Evolutionary conservation across 2,797 vertebrate genomes (phyloP).

Genomic region (Pipistrellus pygmaeus): DNA sequence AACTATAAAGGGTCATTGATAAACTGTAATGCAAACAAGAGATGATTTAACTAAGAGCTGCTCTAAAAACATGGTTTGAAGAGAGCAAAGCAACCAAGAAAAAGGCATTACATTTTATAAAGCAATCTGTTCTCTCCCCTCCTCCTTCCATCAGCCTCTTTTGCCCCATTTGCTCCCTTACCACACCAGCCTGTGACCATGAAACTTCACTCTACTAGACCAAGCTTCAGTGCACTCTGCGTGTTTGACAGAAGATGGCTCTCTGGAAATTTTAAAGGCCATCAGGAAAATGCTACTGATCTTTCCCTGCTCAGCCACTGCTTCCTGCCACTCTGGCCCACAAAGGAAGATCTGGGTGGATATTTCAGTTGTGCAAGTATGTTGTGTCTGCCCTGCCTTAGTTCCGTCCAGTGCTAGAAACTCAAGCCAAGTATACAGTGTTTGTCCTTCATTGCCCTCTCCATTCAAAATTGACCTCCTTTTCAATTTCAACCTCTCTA

Average conservation of each 20-base stretch:
- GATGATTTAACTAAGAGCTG: neutral
- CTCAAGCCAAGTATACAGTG: neutral
- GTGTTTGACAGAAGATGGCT: neutral
- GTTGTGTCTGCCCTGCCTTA: neutral
- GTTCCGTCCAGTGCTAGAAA: neutral
- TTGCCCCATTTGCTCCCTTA: neutral
- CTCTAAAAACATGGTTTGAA: neutral
- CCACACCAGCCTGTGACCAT: fast-evolving
- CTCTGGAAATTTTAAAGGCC: neutral
- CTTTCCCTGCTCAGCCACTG: neutral
- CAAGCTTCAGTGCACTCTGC: fast-evolving
- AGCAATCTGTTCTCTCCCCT: neutral
- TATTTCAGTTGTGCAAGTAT: neutral
- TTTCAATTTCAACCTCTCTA: slow-evolving; percentile 44
- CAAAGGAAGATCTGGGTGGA: neutral
- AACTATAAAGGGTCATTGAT: neutral
- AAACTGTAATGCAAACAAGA: neutral
- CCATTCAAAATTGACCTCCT: neutral
- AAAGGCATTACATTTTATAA: neutral
- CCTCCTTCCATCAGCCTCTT: neutral
- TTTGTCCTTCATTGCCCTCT: neutral
- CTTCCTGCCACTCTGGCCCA: neutral
- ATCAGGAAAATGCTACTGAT: neutral
- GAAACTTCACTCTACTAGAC: neutral
- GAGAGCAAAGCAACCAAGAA: neutral